A percentile compares a stretch with the other conserved stretches of the same genome.
These are phyloP conservation scores for Thomomys bottae DNA, from an alignment of 2,113 vertebrate genomes.

Conservation along the genomic window DNA sequence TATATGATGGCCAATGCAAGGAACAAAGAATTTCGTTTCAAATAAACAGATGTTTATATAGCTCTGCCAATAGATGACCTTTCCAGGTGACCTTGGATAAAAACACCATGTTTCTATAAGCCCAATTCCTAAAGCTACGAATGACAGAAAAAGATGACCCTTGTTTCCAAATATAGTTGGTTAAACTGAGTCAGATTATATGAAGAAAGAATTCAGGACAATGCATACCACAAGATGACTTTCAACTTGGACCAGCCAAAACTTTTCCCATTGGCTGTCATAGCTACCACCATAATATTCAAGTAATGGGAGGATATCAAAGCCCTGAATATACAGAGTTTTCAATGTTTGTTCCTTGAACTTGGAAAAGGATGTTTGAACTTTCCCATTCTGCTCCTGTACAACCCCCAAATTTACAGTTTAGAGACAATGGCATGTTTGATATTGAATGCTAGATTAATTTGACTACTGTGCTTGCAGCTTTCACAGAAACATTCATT, in stretches of 20 bases:
- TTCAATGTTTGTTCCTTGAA: neutral
- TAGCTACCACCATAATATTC: neutral
- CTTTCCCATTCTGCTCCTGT: too few species aligned
- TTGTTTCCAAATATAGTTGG: neutral
- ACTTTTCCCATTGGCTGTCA: neutral
- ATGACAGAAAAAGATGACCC: neutral
- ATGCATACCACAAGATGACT: fast-evolving
- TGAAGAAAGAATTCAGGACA: neutral
- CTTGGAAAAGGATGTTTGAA: neutral
- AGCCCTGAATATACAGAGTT: neutral
- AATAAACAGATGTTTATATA: neutral
- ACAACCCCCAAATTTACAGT: neutral
- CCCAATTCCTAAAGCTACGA: neutral
- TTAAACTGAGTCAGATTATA: neutral
- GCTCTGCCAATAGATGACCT: neutral
- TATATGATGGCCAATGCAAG: neutral
- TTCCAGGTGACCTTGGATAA: neutral
- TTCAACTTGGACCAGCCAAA: neutral
- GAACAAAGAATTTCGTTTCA: neutral
- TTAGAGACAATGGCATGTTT: neutral
- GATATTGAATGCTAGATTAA: neutral
- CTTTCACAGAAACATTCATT: neutral
- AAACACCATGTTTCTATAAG: neutral
- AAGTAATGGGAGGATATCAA: neutral
- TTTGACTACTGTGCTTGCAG: neutral